A percentile compares a stretch with the other conserved stretches of the same genome.
phyloP scores from a whole-genome alignment of 2,888 invertebrate species.

The Coelopa pilipes region DNA sequence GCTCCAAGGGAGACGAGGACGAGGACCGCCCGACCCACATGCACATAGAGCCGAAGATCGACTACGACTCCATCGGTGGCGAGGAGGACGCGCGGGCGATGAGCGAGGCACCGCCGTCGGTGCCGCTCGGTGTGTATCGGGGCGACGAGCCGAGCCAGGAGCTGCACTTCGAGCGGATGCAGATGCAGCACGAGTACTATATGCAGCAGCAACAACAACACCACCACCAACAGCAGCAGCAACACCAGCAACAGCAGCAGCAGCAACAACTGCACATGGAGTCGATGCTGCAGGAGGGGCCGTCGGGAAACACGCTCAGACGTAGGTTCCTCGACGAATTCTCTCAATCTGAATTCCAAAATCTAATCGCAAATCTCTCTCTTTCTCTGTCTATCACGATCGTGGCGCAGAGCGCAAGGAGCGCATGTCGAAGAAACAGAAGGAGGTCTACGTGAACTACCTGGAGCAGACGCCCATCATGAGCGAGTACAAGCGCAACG shows the following conservation, averaged over 20 bases:
- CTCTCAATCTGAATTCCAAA: neutral
- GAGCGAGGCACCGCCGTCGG: conserved; percentile 44
- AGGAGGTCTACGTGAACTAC: conserved; percentile 60
- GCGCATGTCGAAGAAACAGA: conserved; percentile 62
- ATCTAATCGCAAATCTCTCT: neutral
- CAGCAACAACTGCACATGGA: conserved; percentile 57
- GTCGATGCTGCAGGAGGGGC: conserved; percentile 52
- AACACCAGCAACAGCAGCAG: conserved; percentile 44
- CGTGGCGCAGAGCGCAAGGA: conserved; percentile 59
- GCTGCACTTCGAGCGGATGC: conserved; percentile 47
- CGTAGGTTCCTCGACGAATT: conserved; percentile 49
- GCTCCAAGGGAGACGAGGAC: neutral
- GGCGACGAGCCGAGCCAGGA: conserved; percentile 47
- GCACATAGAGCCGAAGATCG: conserved; percentile 48
- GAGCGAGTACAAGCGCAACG: conserved; percentile 60
- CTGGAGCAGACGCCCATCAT: conserved; percentile 60
- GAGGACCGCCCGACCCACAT: conserved; percentile 34
- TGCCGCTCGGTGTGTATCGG: conserved; percentile 50
- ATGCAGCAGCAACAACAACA: conserved; percentile 60
- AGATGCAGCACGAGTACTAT: conserved; percentile 48
- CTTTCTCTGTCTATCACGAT: too few species aligned
- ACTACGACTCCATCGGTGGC: conserved; percentile 37
- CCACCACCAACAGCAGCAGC: conserved; percentile 48
- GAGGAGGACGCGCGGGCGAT: conserved; percentile 36
- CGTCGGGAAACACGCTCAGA: conserved; percentile 56